Base-by-base conservation (phyloP, 2,888 invertebrate species). In the Antheraea assamensis region DNA sequence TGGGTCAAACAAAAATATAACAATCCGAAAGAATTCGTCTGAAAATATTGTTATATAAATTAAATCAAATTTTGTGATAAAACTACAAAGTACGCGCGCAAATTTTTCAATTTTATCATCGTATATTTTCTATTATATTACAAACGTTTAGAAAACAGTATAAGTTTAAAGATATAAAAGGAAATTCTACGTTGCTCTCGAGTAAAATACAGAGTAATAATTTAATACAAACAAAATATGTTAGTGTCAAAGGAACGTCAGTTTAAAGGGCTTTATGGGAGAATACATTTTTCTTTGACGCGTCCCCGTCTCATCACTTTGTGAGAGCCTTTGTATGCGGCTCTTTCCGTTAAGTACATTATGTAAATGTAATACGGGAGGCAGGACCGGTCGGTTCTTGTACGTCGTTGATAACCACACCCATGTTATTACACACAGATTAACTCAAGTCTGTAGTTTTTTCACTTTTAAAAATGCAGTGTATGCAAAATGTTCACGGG, bases 301-400 rank as follows among this genome's bases (percentile, higher is more conserved):
- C 76, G 76, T 74, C 77, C 80, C 78, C 77, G 82, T 86, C 86
- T 89, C 88, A 87, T 89, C 90, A 88, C 86, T 88, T 88, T 89
- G 85, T 84, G 83, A 87, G 85, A 83, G 88, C 86, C 90, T 91
- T 92, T 91, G 90, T 91, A 87, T 90, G 89, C 88, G 87, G 87
- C 88, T 90, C 88, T 86, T 83, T 85, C 83, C 84, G 83, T 88
- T 91, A 91, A 92, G 90, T 90, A 90, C 88, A 90, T 92, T 92
- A 92, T 92, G 92, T 90, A 91, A 92, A 92, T 92, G 88, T 91
- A 88, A 92, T 91, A 89, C 87, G 85, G 82, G 85, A 89, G 90
- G 90, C 89, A 89, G 88, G 87, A 85, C 89, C 84, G 86, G 81
- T 81, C 85, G 84, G 85, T 85, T 83, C 86, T 86, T 83, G 85